Base-by-base conservation (phyloP, 2,888 invertebrate genomes). In the Parochlus steinenii region DNA sequence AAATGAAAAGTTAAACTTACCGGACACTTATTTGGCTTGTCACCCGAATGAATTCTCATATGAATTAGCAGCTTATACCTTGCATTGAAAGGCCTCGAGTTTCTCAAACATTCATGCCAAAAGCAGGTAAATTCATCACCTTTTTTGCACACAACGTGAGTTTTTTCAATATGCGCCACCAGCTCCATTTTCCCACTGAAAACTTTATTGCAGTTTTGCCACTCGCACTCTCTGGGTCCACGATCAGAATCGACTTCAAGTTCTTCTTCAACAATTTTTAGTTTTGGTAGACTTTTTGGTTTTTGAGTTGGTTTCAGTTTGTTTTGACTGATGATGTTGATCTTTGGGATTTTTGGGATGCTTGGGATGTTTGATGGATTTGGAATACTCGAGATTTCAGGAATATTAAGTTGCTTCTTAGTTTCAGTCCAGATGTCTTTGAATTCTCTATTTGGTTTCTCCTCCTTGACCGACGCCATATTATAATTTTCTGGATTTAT, bases 41-140 rank as follows among this genome's bases (percentile, higher is more conserved):
- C 95, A 4, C 97, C 95, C 14, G 92, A 93, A 56, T 98, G 98
- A 0, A 95, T 83, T 11, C 97, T 63, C 89, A 97, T 92, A 53
- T 95, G 93, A 33, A 85, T 97, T 25, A 95, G 72, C 27, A 98
- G 65, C 58, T 97, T 98, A 65, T 98, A 98, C 44, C 95, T 72
- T 0, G 97, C 97, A 59, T 97, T 95, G 64, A 97, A 97, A 0
- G 93, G 92, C 38, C 89, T 74, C 11, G 78, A 74, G 43, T 80
- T 71, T 35, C 92, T 63, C 0, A 85, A 80, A 56, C 97, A 97
- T n/a, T 83, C 82, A 37, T 73, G 64, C 95, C 95, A 97, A 29
- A 80, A 72, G 50, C 95, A 97, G 20, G 89, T 79, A 58, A 92
- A 95, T 46, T 89, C 86, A 46, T 93, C 77, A 10, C 77, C 75